phyloP scores from a whole-genome alignment of 2,888 invertebrate genomes.

The Mesodorylaimus sp. region DNA sequence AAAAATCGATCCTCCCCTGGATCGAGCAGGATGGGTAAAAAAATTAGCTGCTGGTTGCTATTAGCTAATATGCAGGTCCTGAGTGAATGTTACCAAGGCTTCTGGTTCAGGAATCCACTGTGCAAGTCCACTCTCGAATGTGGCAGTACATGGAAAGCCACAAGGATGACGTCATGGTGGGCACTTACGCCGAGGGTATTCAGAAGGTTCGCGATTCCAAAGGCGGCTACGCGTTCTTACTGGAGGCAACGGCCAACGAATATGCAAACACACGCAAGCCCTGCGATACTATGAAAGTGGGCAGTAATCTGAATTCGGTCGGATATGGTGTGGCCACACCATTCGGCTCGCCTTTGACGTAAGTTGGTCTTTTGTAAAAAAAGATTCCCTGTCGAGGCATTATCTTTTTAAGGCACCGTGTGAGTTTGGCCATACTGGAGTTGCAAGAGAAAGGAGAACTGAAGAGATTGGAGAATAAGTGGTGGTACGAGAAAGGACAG shows the following conservation, averaged over 20 bases:
- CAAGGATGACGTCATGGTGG: slow-evolving; percentile 3
- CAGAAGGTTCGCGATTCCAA: slow-evolving; percentile 14
- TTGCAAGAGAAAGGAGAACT: slow-evolving; percentile 73
- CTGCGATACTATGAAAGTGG: slow-evolving; percentile 85
- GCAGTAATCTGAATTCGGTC: slow-evolving; percentile 40
- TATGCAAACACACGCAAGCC: slow-evolving; percentile 72
- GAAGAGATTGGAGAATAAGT: slow-evolving; percentile 65
- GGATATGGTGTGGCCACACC: slow-evolving; percentile 75
- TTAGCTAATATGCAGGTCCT: too few species aligned
- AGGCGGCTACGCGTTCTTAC: slow-evolving; percentile 44
- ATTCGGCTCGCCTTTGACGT: slow-evolving; percentile 6
- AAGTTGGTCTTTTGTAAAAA: not conserved
- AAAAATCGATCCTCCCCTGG: too few species aligned
- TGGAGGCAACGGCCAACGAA: slow-evolving; percentile 46
- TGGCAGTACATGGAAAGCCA: slow-evolving; percentile 10
- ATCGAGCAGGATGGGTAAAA: too few species aligned
- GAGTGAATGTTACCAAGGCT: not conserved
- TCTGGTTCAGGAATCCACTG: slow-evolving; percentile 3
- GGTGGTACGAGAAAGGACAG: slow-evolving; percentile 61
- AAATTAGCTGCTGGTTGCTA: too few species aligned
- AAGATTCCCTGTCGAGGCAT: too few species aligned
- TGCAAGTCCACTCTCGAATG: slow-evolving; percentile 9
- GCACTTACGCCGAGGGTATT: slow-evolving; percentile 23
- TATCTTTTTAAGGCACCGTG: slow-evolving; percentile 5
- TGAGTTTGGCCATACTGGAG: slow-evolving; percentile 10